Conservation (phyloP, 1,140 invertebrate species). For the Conus ventricosus region DNA sequence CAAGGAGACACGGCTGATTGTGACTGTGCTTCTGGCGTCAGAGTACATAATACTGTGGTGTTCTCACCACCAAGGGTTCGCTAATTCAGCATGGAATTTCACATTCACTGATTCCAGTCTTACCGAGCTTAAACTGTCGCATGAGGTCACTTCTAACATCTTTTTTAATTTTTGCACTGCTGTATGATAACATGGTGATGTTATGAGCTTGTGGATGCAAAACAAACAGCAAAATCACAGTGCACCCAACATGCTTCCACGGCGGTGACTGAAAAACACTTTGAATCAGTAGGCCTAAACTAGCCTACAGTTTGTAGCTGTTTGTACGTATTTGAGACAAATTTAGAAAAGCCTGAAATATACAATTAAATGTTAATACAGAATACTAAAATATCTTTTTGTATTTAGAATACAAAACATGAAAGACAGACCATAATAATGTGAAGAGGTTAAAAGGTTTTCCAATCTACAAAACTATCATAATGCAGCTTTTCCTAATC, state of each 20-base stretch:
- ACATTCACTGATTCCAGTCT: background rate
- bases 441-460: background rate
- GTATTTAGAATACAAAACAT: no score
- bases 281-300: no score
- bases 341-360: background rate
- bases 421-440: background rate
- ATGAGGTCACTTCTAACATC: conserved; percentile 52
- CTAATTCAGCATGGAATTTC: no score
- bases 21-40: no score
- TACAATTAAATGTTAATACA: no score
- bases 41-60: no score
- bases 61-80: no score
- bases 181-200: background rate
- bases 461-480: background rate
- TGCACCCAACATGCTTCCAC: background rate
- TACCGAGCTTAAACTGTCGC: conserved; percentile 60
- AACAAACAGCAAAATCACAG: background rate
- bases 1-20: no score
- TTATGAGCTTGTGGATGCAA: no score
- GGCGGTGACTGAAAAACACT: no score
- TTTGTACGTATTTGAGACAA: background rate
- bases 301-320: background rate
- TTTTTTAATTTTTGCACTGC: conserved; percentile 51
- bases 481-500: background rate
- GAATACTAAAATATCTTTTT: no score